Evolutionary conservation across 2,113 vertebrate species (phyloP), one percentile per base, ranked within the genome.

Genomic region (Eleginops maclovinus): DNA sequence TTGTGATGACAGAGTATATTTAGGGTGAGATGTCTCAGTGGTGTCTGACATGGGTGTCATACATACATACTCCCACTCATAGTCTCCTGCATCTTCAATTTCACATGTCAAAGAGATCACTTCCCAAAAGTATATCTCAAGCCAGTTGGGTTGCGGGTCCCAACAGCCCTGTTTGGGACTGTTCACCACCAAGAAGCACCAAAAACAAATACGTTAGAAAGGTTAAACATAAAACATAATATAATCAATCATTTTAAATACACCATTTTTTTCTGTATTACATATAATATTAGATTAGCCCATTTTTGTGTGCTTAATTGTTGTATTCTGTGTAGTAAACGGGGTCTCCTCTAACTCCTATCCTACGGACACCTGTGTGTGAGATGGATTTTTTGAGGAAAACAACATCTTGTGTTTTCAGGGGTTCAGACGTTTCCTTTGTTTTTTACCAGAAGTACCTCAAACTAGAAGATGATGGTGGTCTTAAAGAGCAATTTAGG

Each of bases 261-360:
- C n/a, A n/a, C n/a, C n/a, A n/a, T n/a, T n/a, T n/a, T n/a, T n/a
- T n/a, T 11, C 36, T n/a, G n/a, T n/a, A n/a, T n/a, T n/a, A n/a
- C 8, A 9, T 7, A 50, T n/a, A n/a, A 17, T 3, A 17, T 53
- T 22, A 7, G 11, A 41, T 41, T 9, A n/a, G n/a, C n/a, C n/a
- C n/a, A n/a, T 41, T 41, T 41, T n/a, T 56, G 54, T 17, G 16
- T 17, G 61, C 9, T 46, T n/a, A 0, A 28, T 72, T 1, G 16
- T 75, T 82, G 74, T 61, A 54, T 4, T 72, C 11, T n/a, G 75
- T 74, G 64, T 68, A 73, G 40, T 83, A 78, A 28, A 19, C 22
- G 2, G 69, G 43, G 1, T 51, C 11, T 81, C 75, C 74, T 65
- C 78, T 73, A 24, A 17, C 74, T 65, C 69, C 79, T 47, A 44